Conservation (phyloP, 2,113 vertebrate genomes). For the Pygoscelis antarcticus region DNA sequence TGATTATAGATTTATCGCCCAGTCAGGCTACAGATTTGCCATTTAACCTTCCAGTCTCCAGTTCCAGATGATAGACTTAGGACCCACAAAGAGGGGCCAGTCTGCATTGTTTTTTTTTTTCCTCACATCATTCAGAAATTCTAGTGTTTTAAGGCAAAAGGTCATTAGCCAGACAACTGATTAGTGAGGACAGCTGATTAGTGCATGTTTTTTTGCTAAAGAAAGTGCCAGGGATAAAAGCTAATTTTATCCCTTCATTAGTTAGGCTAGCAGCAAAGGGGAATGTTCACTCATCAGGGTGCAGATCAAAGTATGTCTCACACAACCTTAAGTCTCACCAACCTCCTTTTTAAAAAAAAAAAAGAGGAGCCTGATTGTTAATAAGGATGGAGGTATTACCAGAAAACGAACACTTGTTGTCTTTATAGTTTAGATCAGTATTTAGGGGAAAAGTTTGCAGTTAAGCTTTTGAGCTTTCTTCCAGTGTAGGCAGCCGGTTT, state of each 20-base stretch:
- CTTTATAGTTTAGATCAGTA: neutral
- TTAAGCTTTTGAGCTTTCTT: neutral
- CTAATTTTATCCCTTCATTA: constrained; percentile 95
- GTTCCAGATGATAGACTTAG: constrained; percentile 70
- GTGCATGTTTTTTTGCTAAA: constrained; percentile 81
- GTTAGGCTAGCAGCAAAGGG: constrained; percentile 85
- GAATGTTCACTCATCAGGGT: constrained; percentile 85
- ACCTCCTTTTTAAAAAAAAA: neutral
- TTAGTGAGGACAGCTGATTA: constrained; percentile 91
- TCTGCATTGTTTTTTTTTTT: constrained; percentile 12
- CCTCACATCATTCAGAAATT: constrained; percentile 75
- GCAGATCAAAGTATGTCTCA: constrained; percentile 88
- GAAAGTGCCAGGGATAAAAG: constrained; percentile 87
- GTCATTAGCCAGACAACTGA: constrained; percentile 86
- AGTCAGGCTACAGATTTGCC: constrained; percentile 70
- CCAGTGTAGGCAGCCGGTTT: neutral
- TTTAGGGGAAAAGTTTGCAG: constrained; percentile 2
- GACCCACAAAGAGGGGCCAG: constrained; percentile 51
- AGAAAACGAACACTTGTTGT: constrained; percentile 9
- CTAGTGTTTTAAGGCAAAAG: constrained; percentile 86
- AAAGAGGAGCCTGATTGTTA: constrained; percentile 12
- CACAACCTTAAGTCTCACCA: constrained; percentile 74
- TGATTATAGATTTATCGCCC: constrained; percentile 80
- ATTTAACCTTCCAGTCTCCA: constrained; percentile 73
- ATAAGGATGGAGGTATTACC: neutral